Percentiles rank a stretch among this genome's conserved stretches.
Evolutionary conservation across 2,113 vertebrate species (phyloP).

Genomic region (Erpornis zantholeuca): DNA sequence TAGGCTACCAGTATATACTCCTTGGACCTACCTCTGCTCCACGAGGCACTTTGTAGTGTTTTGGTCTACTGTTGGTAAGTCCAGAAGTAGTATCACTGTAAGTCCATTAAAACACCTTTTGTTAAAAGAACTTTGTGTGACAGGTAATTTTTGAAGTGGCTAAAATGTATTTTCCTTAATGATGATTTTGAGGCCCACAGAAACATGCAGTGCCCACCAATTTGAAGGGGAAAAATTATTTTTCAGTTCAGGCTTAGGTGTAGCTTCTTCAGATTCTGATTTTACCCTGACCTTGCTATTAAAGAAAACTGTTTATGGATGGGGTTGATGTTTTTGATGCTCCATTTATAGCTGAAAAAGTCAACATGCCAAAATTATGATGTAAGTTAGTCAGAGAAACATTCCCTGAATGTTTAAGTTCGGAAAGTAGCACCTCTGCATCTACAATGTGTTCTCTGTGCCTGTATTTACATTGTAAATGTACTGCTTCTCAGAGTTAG

Average conservation of each 20-base stretch:
- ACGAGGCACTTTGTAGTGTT: neutral
- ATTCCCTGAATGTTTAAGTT: constrained; percentile 25
- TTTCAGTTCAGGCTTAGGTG: neutral
- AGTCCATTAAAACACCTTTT: neutral
- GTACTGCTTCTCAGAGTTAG: neutral
- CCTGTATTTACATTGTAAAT: neutral
- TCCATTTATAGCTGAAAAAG: constrained; percentile 30
- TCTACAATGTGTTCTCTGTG: neutral
- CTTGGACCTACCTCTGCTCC: neutral
- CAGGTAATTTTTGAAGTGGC: neutral
- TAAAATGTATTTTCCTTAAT: neutral
- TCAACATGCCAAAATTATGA: neutral
- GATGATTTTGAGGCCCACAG: neutral
- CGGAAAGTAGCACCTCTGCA: constrained; percentile 11
- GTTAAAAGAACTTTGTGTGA: neutral
- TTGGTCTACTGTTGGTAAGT: neutral
- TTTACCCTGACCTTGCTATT: neutral
- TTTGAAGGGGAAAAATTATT: neutral
- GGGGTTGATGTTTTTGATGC: neutral
- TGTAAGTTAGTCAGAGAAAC: constrained; percentile 8
- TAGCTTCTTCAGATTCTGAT: neutral
- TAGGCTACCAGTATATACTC: neutral
- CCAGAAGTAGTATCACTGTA: neutral
- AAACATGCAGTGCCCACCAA: neutral
- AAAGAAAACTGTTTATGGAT: neutral